Conservation (phyloP, 2,113 vertebrate genomes). For the Hippocampus barbouri region DNA sequence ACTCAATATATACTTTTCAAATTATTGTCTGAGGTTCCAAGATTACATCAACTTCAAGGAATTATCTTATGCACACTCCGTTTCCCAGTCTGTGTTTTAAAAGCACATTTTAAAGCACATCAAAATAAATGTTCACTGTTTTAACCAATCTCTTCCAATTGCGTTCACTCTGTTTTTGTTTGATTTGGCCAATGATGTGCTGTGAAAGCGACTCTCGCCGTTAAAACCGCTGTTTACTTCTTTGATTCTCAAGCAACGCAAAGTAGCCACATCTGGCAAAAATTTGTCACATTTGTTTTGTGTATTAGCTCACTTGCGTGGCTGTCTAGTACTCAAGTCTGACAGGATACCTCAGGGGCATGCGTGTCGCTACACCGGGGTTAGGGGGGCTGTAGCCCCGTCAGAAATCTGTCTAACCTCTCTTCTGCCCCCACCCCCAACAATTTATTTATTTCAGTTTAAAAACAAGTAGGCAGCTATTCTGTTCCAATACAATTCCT, state of each 20-base stretch:
- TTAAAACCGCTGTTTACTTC: conserved; percentile 54
- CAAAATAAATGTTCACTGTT: neutral
- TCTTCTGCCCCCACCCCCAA: too few species aligned
- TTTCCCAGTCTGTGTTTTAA: conserved; percentile 1
- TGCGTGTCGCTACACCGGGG: too few species aligned
- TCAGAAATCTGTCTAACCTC: too few species aligned
- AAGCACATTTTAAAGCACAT: conserved; percentile 23
- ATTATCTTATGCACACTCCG: neutral
- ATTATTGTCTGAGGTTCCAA: neutral
- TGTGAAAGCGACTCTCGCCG: conserved; percentile 49
- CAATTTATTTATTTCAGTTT: too few species aligned
- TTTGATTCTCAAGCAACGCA: conserved; percentile 49
- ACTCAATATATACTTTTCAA: neutral
- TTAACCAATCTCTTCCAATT: neutral
- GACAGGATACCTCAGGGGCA: conserved; percentile 24
- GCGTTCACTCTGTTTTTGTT: conserved; percentile 38
- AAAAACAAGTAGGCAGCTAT: too few species aligned
- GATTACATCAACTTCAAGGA: neutral
- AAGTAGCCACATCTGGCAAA: conserved; percentile 63
- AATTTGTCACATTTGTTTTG: conserved; percentile 60
- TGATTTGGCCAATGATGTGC: conserved; percentile 55
- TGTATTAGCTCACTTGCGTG: conserved; percentile 49
- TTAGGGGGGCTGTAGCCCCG: too few species aligned
- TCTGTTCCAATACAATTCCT: too few species aligned
- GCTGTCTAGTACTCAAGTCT: conserved; percentile 30